Conservation (phyloP, 2,113 vertebrate genomes). For the Amphiprion percula region DNA sequence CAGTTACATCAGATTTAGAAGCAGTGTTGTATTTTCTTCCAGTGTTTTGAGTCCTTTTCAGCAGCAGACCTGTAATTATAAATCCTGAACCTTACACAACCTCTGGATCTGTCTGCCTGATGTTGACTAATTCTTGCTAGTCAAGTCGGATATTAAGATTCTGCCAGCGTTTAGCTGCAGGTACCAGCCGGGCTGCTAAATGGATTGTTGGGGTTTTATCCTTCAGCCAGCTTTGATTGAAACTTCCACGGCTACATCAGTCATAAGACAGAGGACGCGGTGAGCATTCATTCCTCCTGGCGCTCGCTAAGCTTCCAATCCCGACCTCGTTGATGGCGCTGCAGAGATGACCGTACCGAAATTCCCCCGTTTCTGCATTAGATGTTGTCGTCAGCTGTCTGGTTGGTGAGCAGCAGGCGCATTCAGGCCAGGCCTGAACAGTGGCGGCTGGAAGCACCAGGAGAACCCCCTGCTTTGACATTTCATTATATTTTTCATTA, state of each 20-base stretch:
- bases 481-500: slow-evolving; percentile 87
- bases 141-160: slow-evolving; percentile 69
- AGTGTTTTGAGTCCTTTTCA: neutral
- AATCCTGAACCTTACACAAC: slow-evolving; percentile 35
- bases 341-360: slow-evolving; percentile 65
- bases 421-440: slow-evolving; percentile 53
- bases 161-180: slow-evolving; percentile 42
- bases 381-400: slow-evolving; percentile 73
- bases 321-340: slow-evolving; percentile 53
- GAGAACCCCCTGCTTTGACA: slow-evolving; percentile 81
- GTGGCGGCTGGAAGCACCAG: slow-evolving; percentile 61
- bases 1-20: neutral
- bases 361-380: slow-evolving; percentile 56
- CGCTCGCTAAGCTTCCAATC: slow-evolving; percentile 73
- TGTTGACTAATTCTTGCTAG: slow-evolving; percentile 36
- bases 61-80: neutral
- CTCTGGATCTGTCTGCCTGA: slow-evolving; percentile 16
- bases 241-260: slow-evolving; percentile 64
- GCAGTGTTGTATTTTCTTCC: neutral
- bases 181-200: slow-evolving; percentile 41
- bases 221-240: slow-evolving; percentile 65
- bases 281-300: slow-evolving; percentile 55
- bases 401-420: slow-evolving; percentile 46
- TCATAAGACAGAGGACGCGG: slow-evolving; percentile 61
- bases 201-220: slow-evolving; percentile 61